Percentiles rank a stretch among this genome's conserved stretches.
These are phyloP conservation scores for Drosophila cracens DNA, from an alignment of 2,888 invertebrate species.

Conservation along the genomic window DNA sequence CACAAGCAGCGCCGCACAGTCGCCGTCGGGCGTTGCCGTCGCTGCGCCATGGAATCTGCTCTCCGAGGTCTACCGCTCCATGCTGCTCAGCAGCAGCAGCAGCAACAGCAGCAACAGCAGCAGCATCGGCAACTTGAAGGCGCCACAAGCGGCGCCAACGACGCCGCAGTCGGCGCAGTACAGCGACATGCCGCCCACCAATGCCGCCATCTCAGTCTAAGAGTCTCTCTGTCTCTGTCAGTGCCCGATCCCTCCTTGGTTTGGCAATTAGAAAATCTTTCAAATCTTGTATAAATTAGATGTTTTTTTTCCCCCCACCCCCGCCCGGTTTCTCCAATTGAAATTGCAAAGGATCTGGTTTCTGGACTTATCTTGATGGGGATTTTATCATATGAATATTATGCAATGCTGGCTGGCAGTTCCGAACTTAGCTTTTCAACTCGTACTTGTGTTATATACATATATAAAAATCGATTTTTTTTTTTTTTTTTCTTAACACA, in stretches of 20 bases:
- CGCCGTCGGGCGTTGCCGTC: conserved; percentile 19
- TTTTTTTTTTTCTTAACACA: conserved; percentile 1
- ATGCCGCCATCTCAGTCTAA: conserved; percentile 84
- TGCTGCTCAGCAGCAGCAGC: conserved; percentile 75
- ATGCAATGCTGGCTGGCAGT: conserved; percentile 24
- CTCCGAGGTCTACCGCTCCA: conserved; percentile 84
- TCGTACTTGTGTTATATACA: conserved; percentile 80
- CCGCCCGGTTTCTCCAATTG: no score
- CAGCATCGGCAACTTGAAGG: conserved; percentile 55
- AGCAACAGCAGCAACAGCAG: conserved; percentile 66
- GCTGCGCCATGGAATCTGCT: conserved; percentile 80
- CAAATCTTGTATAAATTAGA: background rate
- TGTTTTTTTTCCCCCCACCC: background rate
- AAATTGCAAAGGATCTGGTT: background rate
- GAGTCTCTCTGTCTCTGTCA: background rate
- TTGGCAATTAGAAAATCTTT: conserved; percentile 17
- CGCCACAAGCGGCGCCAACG: conserved; percentile 44
- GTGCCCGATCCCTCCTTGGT: background rate
- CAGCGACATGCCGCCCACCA: conserved; percentile 80
- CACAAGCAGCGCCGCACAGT: conserved; percentile 22
- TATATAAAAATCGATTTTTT: conserved; percentile 27
- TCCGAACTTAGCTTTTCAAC: conserved; percentile 70
- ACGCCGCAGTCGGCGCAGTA: conserved; percentile 67
- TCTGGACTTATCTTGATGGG: background rate
- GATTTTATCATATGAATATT: background rate